Evolutionary conservation across 2,888 invertebrate genomes (phyloP), one percentile per base, ranked within the genome.

Genomic region (Spatulosminthurus flaviceps): DNA sequence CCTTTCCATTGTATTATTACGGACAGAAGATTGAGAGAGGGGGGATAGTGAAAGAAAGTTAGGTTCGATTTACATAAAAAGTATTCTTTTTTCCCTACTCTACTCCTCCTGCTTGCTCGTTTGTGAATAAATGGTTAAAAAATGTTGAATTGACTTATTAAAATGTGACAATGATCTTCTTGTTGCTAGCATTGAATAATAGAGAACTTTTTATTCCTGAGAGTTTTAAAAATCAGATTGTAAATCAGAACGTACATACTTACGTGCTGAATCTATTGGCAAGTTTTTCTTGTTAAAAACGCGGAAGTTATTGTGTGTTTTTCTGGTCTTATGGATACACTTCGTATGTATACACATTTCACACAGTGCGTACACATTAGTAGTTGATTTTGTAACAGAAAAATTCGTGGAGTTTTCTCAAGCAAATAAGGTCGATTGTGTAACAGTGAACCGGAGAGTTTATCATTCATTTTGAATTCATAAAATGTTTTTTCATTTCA

Each of bases 401-500:
- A 67, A 67, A 67, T 67, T 67, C 67, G 67, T 67, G 26, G 24
- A 67, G 29, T 28, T 67, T 67, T 67, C 21, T 19, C 51, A 51
- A 51, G 51, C 51, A 51, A 51, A 51, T 51, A 51, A n/a, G 51
- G 51, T 67, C 13, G 67, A 9, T 67, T 67, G 67, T 28, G 67
- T 67, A 67, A 67, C 29, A 67, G 9, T 64, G 22, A 19, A 2
- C n/a, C 28, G n/a, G 67, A 28, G 67, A 51, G 51, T 51, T 51
- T 16, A 11, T 51, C 7, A 51, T 51, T 51, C 51, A 51, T 67
- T 67, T 26, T n/a, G 28, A 28, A 67, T 67, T 67, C 28, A 67
- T 7, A 67, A 67, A 67, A 13, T 26, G 24, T 67, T 67, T n/a
- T n/a, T n/a, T 24, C 28, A 13, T 67, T 51, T 51, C 2, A 51